Conservation (phyloP, 2,888 invertebrate species). For the Hydraecia micacea region DNA sequence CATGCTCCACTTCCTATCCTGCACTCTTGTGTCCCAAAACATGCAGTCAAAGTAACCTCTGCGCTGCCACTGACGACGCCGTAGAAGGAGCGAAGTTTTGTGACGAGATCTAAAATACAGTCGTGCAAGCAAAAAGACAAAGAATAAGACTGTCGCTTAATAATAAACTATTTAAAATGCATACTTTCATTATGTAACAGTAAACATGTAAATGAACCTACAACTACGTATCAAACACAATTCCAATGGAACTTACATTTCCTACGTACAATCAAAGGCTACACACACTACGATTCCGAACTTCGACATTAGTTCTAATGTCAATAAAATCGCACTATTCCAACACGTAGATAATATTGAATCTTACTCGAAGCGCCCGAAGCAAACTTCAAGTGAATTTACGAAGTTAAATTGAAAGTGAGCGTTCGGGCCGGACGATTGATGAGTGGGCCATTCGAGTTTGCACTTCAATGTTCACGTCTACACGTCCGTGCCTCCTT, state of each 20-base stretch:
- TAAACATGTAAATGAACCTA: conserved; percentile 5
- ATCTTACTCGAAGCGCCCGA: conserved; percentile 60
- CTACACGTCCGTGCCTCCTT: conserved; percentile 51
- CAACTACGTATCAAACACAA: background rate
- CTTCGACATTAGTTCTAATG: conserved; percentile 46
- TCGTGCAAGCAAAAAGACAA: background rate
- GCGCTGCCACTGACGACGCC: background rate
- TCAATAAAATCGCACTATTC: conserved; percentile 52
- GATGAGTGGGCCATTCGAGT: conserved; percentile 72
- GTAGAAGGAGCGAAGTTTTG: too few species aligned
- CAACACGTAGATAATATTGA: conserved; percentile 59
- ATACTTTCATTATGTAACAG: conserved; percentile 2
- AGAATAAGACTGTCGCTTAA: background rate
- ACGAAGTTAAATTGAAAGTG: conserved; percentile 78
- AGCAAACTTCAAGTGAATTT: conserved; percentile 70
- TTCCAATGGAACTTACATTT: conserved; percentile 13
- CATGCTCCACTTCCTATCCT: background rate
- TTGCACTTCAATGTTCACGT: conserved; percentile 63
- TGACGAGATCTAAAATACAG: background rate
- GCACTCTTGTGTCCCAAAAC: background rate
- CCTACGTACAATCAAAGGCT: background rate
- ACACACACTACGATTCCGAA: conserved; percentile 1
- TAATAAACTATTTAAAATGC: background rate
- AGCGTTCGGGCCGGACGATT: conserved; percentile 69
- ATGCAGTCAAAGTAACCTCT: background rate